These are phyloP conservation scores for Chrysodeixis includens DNA, from an alignment of 2,888 invertebrate genomes.

Conservation along the genomic window DNA sequence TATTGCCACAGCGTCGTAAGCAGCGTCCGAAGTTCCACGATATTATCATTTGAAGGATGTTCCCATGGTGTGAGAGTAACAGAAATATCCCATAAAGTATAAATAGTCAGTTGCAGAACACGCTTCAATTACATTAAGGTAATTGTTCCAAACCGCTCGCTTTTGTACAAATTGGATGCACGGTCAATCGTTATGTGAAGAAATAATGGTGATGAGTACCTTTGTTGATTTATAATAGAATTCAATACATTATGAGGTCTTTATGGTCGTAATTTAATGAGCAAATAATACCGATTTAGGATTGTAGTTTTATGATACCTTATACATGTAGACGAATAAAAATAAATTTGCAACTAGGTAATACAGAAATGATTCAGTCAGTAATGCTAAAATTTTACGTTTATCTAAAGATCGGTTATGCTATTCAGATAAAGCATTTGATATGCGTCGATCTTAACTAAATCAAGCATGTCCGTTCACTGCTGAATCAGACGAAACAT, in stretches of 20 bases:
- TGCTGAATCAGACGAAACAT: not conserved
- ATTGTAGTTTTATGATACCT: not conserved
- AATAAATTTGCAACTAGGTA: too few relatives aligned
- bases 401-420: not conserved
- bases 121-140: conserved; percentile 38
- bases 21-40: conserved; percentile 33
- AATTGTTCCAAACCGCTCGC: conserved; percentile 23
- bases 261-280: too few relatives aligned
- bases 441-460: not conserved
- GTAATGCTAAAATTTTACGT: not conserved
- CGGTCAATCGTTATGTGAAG: conserved; percentile 6
- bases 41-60: conserved; percentile 51
- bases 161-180: conserved; percentile 29
- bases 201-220: conserved; percentile 8
- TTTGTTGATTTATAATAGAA: not conserved
- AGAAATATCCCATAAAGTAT: conserved; percentile 43
- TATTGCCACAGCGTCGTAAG: conserved; percentile 36
- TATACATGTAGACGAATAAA: not conserved
- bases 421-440: not conserved
- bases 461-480: not conserved
- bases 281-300: not conserved
- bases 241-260: not conserved
- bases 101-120: conserved; percentile 22
- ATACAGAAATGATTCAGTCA: not conserved
- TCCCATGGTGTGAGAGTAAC: conserved; percentile 49